phyloP scores from a whole-genome alignment of 2,113 vertebrate species.

The Embiotoca jacksoni region DNA sequence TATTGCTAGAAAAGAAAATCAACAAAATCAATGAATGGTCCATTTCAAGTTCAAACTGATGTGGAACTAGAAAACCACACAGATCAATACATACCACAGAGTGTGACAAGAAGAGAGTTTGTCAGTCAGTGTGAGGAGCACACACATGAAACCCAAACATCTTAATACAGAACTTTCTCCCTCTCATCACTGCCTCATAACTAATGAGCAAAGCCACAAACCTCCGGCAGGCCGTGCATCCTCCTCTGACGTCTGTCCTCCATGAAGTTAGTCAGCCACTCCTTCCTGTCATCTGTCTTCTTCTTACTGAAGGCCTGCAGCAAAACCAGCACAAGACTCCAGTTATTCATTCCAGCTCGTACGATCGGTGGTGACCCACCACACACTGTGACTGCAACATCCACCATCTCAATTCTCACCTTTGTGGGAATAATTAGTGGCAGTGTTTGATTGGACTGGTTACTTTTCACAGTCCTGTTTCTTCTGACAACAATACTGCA shows the following conservation, averaged over 20 bases:
- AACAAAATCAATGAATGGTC: neutral
- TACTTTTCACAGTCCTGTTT: neutral
- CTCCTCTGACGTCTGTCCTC: conserved; percentile 96
- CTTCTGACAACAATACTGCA: neutral
- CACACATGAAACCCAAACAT: neutral
- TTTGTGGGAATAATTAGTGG: neutral
- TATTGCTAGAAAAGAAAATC: conserved; percentile 88
- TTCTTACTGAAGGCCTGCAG: conserved; percentile 98
- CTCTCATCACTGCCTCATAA: neutral
- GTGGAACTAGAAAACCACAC: too few relatives aligned
- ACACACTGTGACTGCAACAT: neutral
- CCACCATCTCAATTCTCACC: neutral
- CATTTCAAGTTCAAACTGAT: too few relatives aligned
- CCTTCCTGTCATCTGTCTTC: conserved; percentile 98
- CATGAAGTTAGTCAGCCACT: conserved; percentile 99
- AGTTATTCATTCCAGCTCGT: neutral
- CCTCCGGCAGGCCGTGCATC: conserved; percentile 96
- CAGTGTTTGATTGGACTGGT: neutral
- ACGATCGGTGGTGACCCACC: neutral
- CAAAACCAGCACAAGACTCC: neutral
- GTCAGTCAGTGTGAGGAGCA: too few relatives aligned
- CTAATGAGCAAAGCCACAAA: conserved; percentile 54
- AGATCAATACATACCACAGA: too few relatives aligned
- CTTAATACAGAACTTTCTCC: neutral
- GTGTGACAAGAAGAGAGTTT: too few relatives aligned